Evolutionary conservation across 2,113 vertebrate species (phyloP).

Genomic region (Sigmodon hispidus): DNA sequence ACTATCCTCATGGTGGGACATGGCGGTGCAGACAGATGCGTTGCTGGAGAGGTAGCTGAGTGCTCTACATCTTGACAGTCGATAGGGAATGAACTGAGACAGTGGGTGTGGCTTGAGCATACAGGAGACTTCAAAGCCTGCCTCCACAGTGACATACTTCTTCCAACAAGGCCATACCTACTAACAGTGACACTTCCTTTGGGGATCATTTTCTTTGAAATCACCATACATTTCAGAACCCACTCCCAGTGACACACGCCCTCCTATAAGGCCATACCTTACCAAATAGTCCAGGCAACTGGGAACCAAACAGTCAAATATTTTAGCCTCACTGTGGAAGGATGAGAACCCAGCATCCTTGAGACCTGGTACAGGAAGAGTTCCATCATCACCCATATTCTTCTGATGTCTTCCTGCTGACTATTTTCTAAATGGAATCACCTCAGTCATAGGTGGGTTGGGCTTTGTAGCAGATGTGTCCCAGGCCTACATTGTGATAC

Average conservation of each 20-base stretch:
- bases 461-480: background rate
- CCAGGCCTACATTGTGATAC: background rate
- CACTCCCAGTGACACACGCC: background rate
- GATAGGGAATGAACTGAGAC: background rate
- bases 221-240: background rate
- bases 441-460: background rate
- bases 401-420: background rate
- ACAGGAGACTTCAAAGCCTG: background rate
- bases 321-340: background rate
- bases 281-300: background rate
- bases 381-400: background rate
- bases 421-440: background rate
- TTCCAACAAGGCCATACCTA: background rate
- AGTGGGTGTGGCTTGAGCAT: background rate
- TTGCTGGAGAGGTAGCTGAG: background rate
- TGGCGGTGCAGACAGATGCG: background rate
- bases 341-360: background rate
- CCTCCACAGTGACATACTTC: background rate
- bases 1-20: background rate
- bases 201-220: background rate
- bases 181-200: background rate
- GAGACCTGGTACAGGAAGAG: background rate
- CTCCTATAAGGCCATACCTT: background rate
- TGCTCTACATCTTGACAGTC: background rate
- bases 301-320: background rate